Evolutionary conservation across 2,797 vertebrate genomes (phyloP).

Genomic region (Phrynocephalus vlangalii): DNA sequence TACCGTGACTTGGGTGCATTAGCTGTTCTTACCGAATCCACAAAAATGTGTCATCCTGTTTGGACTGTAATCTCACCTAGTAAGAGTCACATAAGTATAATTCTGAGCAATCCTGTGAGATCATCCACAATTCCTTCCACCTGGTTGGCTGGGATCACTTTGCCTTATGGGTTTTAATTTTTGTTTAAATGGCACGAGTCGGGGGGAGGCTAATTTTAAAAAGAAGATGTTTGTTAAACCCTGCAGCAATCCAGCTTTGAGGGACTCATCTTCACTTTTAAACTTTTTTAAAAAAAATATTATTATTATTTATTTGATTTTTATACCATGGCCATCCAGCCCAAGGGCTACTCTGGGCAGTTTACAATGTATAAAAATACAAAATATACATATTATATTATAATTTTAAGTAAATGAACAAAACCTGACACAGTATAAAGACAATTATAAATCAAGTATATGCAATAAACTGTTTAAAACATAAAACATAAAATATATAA

Average conservation of each 20-base stretch:
- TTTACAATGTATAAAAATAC: too few species aligned
- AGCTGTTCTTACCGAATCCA: neutral
- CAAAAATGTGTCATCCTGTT: neutral
- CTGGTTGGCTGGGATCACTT: neutral
- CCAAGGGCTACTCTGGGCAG: too few species aligned
- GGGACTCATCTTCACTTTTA: neutral
- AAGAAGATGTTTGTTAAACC: neutral
- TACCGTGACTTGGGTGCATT: neutral
- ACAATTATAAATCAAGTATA: too few species aligned
- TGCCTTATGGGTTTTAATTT: neutral
- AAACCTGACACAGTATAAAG: too few species aligned
- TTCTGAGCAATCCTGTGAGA: neutral
- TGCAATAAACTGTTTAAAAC: too few species aligned
- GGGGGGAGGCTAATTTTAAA: neutral
- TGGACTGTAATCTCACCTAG: neutral
- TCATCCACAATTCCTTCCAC: neutral
- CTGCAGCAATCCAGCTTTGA: neutral
- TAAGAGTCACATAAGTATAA: neutral
- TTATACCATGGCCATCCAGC: too few species aligned
- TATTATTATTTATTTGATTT: too few species aligned
- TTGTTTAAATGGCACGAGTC: neutral
- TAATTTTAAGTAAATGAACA: too few species aligned
- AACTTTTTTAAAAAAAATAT: neutral
- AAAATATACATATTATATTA: too few species aligned
- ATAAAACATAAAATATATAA: too few species aligned